Evolutionary conservation across 2,888 invertebrate species (phyloP), one percentile per base, ranked within the genome.

Genomic region (Eupithecia centaureata): DNA sequence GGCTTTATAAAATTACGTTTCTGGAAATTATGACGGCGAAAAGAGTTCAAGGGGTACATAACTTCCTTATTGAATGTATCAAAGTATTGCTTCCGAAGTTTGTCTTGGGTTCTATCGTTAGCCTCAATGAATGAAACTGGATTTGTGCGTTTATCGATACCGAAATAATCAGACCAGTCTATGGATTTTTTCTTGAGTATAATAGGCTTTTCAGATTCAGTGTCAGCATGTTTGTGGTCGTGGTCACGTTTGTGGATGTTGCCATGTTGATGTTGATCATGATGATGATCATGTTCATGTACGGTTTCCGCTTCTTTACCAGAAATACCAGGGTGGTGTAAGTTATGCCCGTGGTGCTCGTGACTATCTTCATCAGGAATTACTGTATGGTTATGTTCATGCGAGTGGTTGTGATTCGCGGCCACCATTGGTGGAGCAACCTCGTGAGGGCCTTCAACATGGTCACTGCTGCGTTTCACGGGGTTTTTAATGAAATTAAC

Each of bases 101-200:
- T 89, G 58, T 93, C 94, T 75, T 94, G 94, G 63, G 86, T 90
- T 4, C 87, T 81, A 42, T 91, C 88, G 54, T 86, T 88, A 1
- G 86, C 77, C 51, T 61, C 57, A 22, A 61, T 33, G 63, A 86
- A 87, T 13, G 85, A 73, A 27, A 82, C 77, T 0, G 51, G 28
- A 7, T 96, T 95, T 15, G 58, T 18, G 68, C 97, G 95, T 72
- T 96, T 95, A 83, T 98, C 97, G 71, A 97, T 94, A 0, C 98
- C 98, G 80, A 97, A 97, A 81, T 98, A 97, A 78, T 97, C 95
- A 0, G 97, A 96, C 97, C 97, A 98, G 79, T 97, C 96, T 69
- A 97, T 95, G 0, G 96, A 96, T 85, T 97, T 97, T 87, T 97
- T 97, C 72, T 95, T 95, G 8, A 96, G 85, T 30, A 92, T 90